Base-by-base conservation (phyloP, 2,113 vertebrate genomes). In the Ophthalmolycus amberensis region DNA sequence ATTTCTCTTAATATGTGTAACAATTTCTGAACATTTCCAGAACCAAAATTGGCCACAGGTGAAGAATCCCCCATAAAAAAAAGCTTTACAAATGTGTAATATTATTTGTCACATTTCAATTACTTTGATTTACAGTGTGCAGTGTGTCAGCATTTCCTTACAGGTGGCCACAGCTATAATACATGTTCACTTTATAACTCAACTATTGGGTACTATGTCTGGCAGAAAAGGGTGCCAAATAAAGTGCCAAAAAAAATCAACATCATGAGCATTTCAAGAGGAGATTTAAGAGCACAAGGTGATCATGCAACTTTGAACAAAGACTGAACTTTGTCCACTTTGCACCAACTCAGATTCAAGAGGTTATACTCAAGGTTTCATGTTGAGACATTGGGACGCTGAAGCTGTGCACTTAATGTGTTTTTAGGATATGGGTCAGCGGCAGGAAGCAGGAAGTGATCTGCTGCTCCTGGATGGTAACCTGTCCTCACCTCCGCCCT, bases 401-500 rank as follows among this genome's bases (percentile, higher is more conserved):
- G 27, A 63, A 3, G 63, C 76, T 50, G 66, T 64, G 54, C 52
- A 34, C 75, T 67, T 4, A 27, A 22, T 7, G 20, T 48, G 46
- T 22, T n/a, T 34, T 32, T 3, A 76, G 75, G 3, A 86, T 58
- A 64, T 86, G 12, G 85, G 56, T 83, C 63, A 87, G 27, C 25
- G 32, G 12, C 58, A 77, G 56, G 69, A 86, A 85, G 84, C 29
- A 56, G 65, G 60, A 72, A 75, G 77, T 8, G 50, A 72, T 76
- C 25, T 32, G 16, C 34, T 9, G 3, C 44, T 62, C 10, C 1
- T n/a, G 48, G 15, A 34, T 1, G 9, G 6, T 65, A 40, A 22
- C 18, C 11, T 60, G 7, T 68, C 74, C 5, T 44, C 20, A 2
- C 27, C 34, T n/a, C 25, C 9, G 0, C 50, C 25, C 34, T 71